Conservation (phyloP, 2,797 vertebrate genomes). For the Strix occidentalis region DNA sequence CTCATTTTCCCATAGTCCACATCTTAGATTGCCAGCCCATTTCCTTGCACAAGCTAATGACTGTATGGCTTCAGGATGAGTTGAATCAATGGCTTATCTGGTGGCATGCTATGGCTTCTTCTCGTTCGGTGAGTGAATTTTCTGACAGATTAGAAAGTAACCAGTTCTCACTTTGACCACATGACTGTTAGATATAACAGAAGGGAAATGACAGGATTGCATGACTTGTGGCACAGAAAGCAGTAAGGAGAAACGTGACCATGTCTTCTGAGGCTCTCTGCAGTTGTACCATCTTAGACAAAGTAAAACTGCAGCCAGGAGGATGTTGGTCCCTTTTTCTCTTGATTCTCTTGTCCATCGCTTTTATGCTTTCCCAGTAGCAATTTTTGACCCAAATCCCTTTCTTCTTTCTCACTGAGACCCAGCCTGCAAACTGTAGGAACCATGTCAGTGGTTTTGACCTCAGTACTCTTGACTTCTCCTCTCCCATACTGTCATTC, state of each 20-base stretch:
- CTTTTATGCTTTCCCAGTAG: neutral
- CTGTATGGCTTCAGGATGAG: neutral
- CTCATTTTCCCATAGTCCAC: neutral
- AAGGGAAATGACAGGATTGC: neutral
- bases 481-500: neutral
- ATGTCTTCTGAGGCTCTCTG: neutral
- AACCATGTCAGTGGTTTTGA: neutral
- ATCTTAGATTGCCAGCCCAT: neutral
- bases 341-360: neutral
- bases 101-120: neutral
- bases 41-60: neutral
- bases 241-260: neutral
- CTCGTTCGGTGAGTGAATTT: neutral
- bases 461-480: neutral
- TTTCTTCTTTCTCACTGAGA: neutral
- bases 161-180: neutral
- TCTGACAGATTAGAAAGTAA: neutral
- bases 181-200: neutral
- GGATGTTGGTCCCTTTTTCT: neutral
- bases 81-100: neutral
- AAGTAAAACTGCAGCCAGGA: neutral
- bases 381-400: neutral
- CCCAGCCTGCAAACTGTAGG: neutral
- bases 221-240: neutral
- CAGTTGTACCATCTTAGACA: neutral